These are phyloP conservation scores for Saccostrea glomerata DNA, from an alignment of 1,140 invertebrate genomes.

Conservation along the genomic window DNA sequence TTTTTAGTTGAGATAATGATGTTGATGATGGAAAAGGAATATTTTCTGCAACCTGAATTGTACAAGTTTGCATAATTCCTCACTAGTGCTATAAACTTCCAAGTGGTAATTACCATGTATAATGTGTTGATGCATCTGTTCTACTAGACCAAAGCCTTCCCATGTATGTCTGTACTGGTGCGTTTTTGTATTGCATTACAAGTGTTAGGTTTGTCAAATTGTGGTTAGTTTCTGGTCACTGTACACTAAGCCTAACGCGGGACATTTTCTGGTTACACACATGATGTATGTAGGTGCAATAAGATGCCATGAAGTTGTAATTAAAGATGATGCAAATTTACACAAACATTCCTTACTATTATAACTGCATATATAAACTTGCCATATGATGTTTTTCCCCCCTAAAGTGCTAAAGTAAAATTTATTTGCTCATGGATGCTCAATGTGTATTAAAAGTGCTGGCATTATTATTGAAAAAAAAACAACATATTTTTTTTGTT, in stretches of 20 bases:
- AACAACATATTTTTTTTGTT: neutral
- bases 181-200: conserved; percentile 15
- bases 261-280: neutral
- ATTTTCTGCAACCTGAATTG: conserved; percentile 3
- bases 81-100: conserved; percentile 4
- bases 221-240: conserved; percentile 25
- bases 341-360: conserved; percentile 1
- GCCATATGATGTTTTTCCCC: neutral
- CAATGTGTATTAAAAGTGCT: conserved; percentile 18
- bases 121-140: neutral
- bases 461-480: neutral
- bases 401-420: neutral
- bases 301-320: conserved; percentile 2
- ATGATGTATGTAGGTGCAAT: neutral
- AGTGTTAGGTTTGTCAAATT: neutral
- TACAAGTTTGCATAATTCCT: conserved; percentile 8
- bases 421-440: conserved; percentile 28
- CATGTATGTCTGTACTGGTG: conserved; percentile 24
- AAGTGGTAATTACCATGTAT: neutral
- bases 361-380: neutral
- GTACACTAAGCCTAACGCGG: neutral
- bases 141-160: neutral
- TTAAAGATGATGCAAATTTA: neutral
- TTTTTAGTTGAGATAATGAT: conserved; percentile 17
- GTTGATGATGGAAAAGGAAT: neutral